Evolutionary conservation across 2,888 invertebrate species (phyloP), one percentile per base, ranked within the genome.

Genomic region (Thera obeliscata): DNA sequence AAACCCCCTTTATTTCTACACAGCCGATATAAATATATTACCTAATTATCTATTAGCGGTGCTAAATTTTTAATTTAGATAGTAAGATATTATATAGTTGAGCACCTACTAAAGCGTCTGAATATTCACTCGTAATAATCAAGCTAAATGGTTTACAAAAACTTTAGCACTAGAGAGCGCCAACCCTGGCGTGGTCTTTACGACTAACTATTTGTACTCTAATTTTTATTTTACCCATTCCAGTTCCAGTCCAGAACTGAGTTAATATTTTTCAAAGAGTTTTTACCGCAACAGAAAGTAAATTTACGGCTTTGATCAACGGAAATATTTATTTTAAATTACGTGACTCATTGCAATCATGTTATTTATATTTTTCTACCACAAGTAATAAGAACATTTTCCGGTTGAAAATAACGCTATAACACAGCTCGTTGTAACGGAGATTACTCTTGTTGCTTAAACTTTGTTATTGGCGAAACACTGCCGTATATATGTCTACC

Each of bases 191-290:
- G 58, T 41, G 58, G 61, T 67, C 69, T 71, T 66, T 64, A 69
- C 57, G 66, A 66, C 61, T 57, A 67, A 69, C 69, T 71, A 63
- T 69, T 66, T 70, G 65, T 71, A 58, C 59, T 71, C 66, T 70
- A 71, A 72, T 72, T 75, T 69, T 72, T 69, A 73, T 72, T 72
- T 71, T 62, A 65, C 65, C 64, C 66, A 73, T 72, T 74, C 60
- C 67, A 66, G 52, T 56, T 62, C 54, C 43, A 66, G 52, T 56
- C 61, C 54, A 41, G 55, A 61, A 66, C 63, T 46, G 58, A 63
- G 61, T 71, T 67, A 38, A 66, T 67, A 65, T 67, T 69, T 55
- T 72, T 72, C 66, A 59, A 69, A n/a, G 36, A 56, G 43, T 48
- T 61, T 67, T 66, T 59, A 56, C 63, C 61, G 12, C 55, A 50